Conservation (phyloP, 2,888 invertebrate genomes). For the Mongoloraphidia duomilia region DNA sequence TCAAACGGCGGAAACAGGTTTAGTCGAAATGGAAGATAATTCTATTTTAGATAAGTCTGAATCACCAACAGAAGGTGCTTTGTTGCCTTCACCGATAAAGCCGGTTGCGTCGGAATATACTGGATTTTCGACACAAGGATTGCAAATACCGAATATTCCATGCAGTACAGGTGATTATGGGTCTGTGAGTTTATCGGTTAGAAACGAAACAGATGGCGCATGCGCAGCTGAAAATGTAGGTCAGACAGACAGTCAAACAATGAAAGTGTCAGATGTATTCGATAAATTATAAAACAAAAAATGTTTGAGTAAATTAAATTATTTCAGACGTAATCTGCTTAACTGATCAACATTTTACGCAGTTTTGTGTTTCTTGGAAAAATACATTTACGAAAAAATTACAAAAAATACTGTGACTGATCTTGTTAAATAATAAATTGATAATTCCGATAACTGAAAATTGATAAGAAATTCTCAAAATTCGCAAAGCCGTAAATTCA, state of each 20-base stretch:
- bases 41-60: slow-evolving; percentile 2
- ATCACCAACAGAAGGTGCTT: neutral
- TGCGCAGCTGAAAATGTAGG: too few relatives aligned
- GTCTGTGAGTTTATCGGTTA: slow-evolving; percentile 15
- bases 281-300: too few relatives aligned
- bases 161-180: slow-evolving; percentile 45
- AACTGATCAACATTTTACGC: neutral
- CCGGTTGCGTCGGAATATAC: slow-evolving; percentile 33
- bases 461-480: too few relatives aligned
- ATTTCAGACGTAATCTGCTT: neutral
- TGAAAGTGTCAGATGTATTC: too few relatives aligned
- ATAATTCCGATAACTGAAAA: too few relatives aligned
- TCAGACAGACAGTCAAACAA: too few relatives aligned
- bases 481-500: too few relatives aligned
- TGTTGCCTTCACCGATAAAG: slow-evolving; percentile 11
- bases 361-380: too few relatives aligned
- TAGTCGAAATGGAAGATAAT: neutral
- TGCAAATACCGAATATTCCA: slow-evolving; percentile 48
- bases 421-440: too few relatives aligned
- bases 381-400: too few relatives aligned
- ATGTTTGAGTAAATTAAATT: neutral
- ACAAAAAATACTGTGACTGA: too few relatives aligned
- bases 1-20: too few relatives aligned
- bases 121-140: slow-evolving; percentile 43
- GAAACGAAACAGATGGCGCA: neutral